Base-by-base conservation (phyloP, 2,888 invertebrate species). In the Plagodis pulveraria region DNA sequence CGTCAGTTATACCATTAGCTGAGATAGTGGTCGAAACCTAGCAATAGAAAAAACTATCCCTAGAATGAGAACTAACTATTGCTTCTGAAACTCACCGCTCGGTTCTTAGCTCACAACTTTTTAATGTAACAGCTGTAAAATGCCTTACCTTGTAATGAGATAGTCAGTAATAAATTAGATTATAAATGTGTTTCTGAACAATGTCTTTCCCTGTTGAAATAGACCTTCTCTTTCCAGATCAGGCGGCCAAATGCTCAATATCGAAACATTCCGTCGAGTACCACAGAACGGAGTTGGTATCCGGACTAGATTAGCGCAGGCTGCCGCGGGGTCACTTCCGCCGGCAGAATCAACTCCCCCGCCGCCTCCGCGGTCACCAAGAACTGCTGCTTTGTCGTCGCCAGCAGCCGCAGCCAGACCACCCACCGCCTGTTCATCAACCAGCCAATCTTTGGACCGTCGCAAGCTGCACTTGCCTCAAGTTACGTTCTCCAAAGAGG, bases 401-500 rank as follows among this genome's bases (percentile, higher is more conserved):
- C 92, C 86, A 11, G 93, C 89, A 10, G 81, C 89, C 4, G 90
- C 80, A 41, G 89, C 87, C 6, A 87, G 95, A 12, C 95, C 96
- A 4, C 95, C 95, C 7, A 96, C 96, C 0, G 95, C 95, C 35
- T 96, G 96, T 77, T 96, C 96, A 11, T 94, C 93, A 5, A 95
- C 96, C 62, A 94, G 95, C 66, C 92, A 94, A 70, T 91, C 91
- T 0, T 78, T 93, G 22, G 94, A 95, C 77, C 85, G 94, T 75
- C 93, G 95, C 84, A 94, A 95, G 76, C 92, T 96, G 32, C 94
- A 96, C 74, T 89, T 96, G 74, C 96, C 96, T 22, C 96, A 96
- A 93, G 96, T 97, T 82, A 96, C 97, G 53, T 97, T 97, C 91
- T 97, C 95, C 81, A 96, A 96, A 86, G 97, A 97, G 97, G 97